Evolutionary conservation across 2,113 vertebrate genomes (phyloP), one percentile per base, ranked within the genome.

Genomic region (Pelobates fuscus): DNA sequence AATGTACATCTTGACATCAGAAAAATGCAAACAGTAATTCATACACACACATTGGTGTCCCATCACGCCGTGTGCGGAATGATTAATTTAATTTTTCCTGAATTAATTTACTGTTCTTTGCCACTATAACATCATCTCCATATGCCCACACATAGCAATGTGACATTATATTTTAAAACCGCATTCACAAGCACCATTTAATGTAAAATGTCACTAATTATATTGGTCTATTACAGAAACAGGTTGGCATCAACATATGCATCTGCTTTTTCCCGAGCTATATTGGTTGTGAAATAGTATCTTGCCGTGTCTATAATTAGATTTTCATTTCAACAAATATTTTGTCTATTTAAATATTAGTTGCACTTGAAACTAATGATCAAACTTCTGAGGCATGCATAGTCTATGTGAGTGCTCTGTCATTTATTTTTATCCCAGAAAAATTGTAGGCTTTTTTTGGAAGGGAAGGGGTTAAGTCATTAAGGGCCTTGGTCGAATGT

Each of bases 281-380:
- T 58, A 24, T 43, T 46, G 37, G 30, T 44, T 10, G 46, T 65
- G 71, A 43, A 57, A 65, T 61, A 66, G 32, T 67, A 75, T 67
- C 63, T 25, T n/a, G 25, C 43, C 43, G 25, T 61, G n/a, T 59
- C 71, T 75, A 66, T 67, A 67, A 66, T 75, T 75, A 67, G 71
- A 44, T 59, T 6, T 27, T 65, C 61, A 67, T 59, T 67, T 75
- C 54, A 67, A 30, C 26, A 32, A 59, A 59, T 75, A 63, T 58
- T 68, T 29, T 54, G 49, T 46, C 69, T 70, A 59, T 60, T 71
- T 60, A 58, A 14, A 75, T 43, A 65, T 29, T 29, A 67, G 32
- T 30, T 63, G 26, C 5, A 23, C 25, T 30, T 25, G 24, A 30
- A n/a, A 29, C n/a, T 26, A 46, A 57, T 59, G 12, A 30, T 75